Percentiles rank a stretch among this genome's conserved stretches.
phyloP scores from a whole-genome alignment of 2,797 vertebrate species.

The Okamejei kenojei region DNA sequence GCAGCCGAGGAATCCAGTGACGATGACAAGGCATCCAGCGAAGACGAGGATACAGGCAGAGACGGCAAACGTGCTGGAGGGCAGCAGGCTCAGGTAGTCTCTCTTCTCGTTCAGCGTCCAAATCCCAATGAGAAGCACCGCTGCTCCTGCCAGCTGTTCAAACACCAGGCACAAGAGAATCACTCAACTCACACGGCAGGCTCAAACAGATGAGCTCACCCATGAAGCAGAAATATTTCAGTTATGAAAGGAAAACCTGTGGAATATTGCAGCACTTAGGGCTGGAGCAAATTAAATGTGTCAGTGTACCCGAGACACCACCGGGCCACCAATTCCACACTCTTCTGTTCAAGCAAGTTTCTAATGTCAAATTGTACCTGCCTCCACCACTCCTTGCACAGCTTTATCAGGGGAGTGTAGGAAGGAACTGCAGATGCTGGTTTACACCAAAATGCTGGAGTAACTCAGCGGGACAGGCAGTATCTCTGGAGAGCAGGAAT shows the following conservation, averaged over 20 bases:
- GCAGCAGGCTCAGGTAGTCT: conserved; percentile 71
- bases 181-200: too few species aligned
- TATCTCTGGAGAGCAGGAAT: too few species aligned
- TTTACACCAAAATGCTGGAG: too few species aligned
- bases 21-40: conserved; percentile 68
- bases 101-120: conserved; percentile 80
- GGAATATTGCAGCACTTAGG: neutral
- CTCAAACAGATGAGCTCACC: neutral
- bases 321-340: neutral
- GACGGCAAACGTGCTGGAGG: conserved; percentile 71
- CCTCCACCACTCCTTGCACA: neutral
- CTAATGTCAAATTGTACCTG: neutral
- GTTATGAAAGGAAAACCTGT: neutral
- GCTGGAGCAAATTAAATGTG: too few species aligned
- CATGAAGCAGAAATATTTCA: neutral
- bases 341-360: neutral
- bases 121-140: conserved; percentile 70
- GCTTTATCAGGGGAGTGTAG: too few species aligned
- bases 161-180: neutral
- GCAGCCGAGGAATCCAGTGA: conserved; percentile 77
- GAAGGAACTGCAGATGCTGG: too few species aligned
- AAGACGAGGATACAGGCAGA: conserved; percentile 76
- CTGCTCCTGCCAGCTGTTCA: conserved; percentile 66
- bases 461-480: too few species aligned
- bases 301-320: neutral